Evolutionary conservation across 1,140 invertebrate species (phyloP), one percentile per base, ranked within the genome.

Genomic region (Eriocheir sinensis): DNA sequence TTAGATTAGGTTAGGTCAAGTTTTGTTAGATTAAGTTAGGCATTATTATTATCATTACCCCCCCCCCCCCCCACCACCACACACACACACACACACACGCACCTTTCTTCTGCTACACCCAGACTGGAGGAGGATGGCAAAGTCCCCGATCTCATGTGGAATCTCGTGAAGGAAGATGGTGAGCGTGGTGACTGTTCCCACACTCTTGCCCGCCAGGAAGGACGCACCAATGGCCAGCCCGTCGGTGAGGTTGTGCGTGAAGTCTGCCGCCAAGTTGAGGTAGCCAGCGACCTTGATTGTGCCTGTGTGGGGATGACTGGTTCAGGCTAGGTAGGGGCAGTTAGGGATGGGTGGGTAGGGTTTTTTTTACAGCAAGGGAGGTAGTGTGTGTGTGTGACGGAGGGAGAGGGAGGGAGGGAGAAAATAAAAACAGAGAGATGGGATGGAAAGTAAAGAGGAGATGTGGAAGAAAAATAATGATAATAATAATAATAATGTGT

Each of bases 71-170:
- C 0, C 6, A 72, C 17, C 27, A 0, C 17, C 44, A 41, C 83
- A 53, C 32, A 17, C 12, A 60, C 3, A 60, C n/a, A 32, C 53
- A 12, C 8, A 34, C 2, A 21, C 30, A 4, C 94, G 95, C 96
- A 98, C 98, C 97, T 99, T 99, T 97, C 97, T 98, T 96, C 98
- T 80, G 12, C 85, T 95, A 88, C 95, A 96, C 40, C 99, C 99
- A 95, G 98, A 99, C 97, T 99, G 98, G 91, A 99, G 98, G 34
- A 99, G 97, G 97, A 99, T 99, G 48, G 99, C 99, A 97, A 99
- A 99, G 97, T 99, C 99, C 89, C 99, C 99, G 96, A 99, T 99
- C 97, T 99, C 99, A 97, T 99, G 99, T 89, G 99, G 99, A 95
- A 99, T 98, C 97, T 99, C 99, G 97, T 99, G 99, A 53, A 99